Percentiles rank a stretch among this genome's conserved stretches.
Conservation (phyloP, 2,888 invertebrate genomes). For the Pristionchus maxplancki region DNA sequence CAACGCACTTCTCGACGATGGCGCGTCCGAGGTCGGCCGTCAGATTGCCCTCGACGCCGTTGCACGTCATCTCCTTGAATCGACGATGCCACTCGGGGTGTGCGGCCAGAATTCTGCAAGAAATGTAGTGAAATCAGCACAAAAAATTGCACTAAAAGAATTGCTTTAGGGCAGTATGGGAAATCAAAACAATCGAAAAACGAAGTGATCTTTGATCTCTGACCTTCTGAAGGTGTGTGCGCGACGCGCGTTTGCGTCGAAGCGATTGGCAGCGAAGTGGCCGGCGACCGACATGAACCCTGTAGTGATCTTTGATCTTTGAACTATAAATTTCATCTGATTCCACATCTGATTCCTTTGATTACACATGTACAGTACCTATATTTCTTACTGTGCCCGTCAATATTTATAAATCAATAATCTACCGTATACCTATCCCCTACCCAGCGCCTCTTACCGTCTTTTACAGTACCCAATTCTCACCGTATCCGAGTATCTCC, state of each 20-base stretch:
- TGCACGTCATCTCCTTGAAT: background rate
- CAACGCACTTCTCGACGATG: background rate
- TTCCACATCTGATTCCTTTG: too few species aligned
- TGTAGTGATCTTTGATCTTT: background rate
- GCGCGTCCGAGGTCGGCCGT: background rate
- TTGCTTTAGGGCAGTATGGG: too few species aligned
- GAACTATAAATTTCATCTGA: background rate
- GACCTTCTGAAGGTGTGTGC: background rate
- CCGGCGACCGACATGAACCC: background rate
- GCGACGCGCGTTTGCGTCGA: background rate
- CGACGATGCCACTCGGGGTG: background rate
- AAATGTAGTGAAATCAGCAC: too few species aligned
- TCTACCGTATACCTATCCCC: background rate
- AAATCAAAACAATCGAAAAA: too few species aligned
- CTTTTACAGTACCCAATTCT: background rate
- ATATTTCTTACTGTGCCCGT: too few species aligned
- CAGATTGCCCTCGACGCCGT: background rate
- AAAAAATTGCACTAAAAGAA: too few species aligned
- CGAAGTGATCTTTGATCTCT: background rate
- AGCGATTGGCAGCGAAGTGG: background rate
- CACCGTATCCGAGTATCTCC: conserved; percentile 2
- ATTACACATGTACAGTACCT: too few species aligned
- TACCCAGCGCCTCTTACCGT: background rate
- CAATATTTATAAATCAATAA: background rate
- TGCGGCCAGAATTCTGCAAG: background rate